Percentiles rank a stretch among this genome's conserved stretches.
phyloP scores from a whole-genome alignment of 2,113 vertebrate genomes.

The Phyllopteryx taeniolatus region DNA sequence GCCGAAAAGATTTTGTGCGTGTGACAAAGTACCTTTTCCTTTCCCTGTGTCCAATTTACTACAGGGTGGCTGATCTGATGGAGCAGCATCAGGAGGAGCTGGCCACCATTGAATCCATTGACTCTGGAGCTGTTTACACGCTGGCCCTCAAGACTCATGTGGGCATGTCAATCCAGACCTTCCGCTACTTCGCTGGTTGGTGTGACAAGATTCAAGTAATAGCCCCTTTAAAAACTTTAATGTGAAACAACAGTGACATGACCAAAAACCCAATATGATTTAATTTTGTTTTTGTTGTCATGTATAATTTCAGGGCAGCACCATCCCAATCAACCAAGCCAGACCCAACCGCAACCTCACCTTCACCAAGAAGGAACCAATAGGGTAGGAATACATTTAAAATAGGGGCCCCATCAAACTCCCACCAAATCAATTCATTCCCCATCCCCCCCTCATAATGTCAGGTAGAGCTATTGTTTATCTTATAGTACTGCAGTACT shows the following conservation, averaged over 20 bases:
- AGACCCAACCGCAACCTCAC: conserved; percentile 81
- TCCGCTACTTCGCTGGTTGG: conserved; percentile 81
- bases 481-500: too few relatives aligned
- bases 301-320: conserved; percentile 66
- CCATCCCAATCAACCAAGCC: conserved; percentile 82
- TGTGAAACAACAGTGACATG: background rate
- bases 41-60: background rate
- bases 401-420: background rate
- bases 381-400: conserved; percentile 66
- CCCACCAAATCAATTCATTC: too few relatives aligned
- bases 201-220: conserved; percentile 81
- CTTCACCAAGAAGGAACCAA: conserved; percentile 78
- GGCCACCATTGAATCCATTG: conserved; percentile 78
- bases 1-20: too few relatives aligned
- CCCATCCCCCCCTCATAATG: too few relatives aligned
- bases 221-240: background rate
- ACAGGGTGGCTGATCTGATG: conserved; percentile 79
- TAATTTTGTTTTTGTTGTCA: background rate
- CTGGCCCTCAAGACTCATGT: conserved; percentile 80
- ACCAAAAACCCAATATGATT: background rate
- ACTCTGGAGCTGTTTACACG: conserved; percentile 81
- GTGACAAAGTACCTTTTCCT: background rate
- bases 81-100: conserved; percentile 79
- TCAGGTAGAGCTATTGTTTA: too few relatives aligned
- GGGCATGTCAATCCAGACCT: conserved; percentile 82